Base-by-base conservation (phyloP, 1,140 invertebrate genomes). In the Drosophila persimilis region DNA sequence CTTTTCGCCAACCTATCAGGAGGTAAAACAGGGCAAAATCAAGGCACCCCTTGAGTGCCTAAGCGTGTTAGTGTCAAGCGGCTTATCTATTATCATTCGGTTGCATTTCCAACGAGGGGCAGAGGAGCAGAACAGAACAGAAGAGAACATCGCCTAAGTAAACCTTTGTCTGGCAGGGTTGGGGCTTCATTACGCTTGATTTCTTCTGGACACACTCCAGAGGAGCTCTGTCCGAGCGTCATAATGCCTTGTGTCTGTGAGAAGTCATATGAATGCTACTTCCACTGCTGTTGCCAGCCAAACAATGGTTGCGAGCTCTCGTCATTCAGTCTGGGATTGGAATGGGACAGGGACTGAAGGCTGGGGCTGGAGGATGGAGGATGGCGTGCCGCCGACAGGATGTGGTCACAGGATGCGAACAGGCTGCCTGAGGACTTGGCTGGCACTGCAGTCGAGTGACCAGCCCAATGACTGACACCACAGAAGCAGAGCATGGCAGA, bases 181-280 rank as follows among this genome's bases (percentile, higher is more conserved):
- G 67, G 65, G 70, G 81, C 83, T 86, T 86, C 83, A 78, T 88
- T 88, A 75, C 83, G 83, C 81, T 86, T 86, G 81, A 86, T 86
- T 81, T 88, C 81, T 71, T 71, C 35, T 39, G 11, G 35, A 39
- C 35, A 39, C 35, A 72, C 58, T 45, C 47, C 69, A 57, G 48
- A 63, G 31, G 31, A 73, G 52, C 52, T 77, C 54, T 54, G 65
- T 56, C 29, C 48, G 56, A 73, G 81, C 81, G 74, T 85, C 75
- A 88, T 81, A 85, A 85, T 85, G 70, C 73, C 59, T 67, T 71
- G 52, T 55, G 46, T 60, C n/a, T 51, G 50, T 9, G 46, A 50
- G 62, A 79, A 86, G 60, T 69, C 83, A 62, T 86, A 88, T 57
- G 63, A 88, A 61, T 75, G 73, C 55, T 74, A 39, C 61, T 39